Evolutionary conservation across 2,888 invertebrate species (phyloP), one percentile per base, ranked within the genome.

Genomic region (Podabrus alpinus): DNA sequence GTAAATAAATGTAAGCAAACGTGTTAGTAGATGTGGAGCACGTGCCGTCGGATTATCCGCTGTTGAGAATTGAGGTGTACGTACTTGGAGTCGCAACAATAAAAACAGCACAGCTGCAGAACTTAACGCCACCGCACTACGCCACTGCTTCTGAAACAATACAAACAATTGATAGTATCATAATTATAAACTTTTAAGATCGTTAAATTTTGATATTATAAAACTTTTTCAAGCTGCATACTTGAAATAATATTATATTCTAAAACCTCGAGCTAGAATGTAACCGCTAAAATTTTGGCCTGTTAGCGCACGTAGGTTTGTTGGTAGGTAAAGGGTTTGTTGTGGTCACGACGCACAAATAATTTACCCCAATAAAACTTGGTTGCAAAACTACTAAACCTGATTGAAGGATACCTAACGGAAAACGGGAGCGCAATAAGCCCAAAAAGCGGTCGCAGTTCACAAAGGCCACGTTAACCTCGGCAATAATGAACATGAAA

Each of bases 11-110:
- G 98, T 98, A 84, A 97, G 91, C 74, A 95, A 90, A 79, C 98
- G 91, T 61, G 96, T 95, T 82, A 95, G 88, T 67, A 94, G 86
- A 71, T 93, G 94, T 66, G 94, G 92, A 81, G 95, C 94, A 84
- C 95, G 93, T n/a, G 98, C 95, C 25, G 97, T 94, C 0, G 98
- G 98, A 89, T 98, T 99, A 90, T 98, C 98, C 5, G 97, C 97
- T 59, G 95, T 93, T 67, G 98, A 95, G 87, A 98, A 98, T 79
- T 94, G 92, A 3, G 95, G 94, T 1, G 92, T 90, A 9, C 90
- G 91, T 81, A 95, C 94, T 82, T 94, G 92, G 77, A 97, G 88
- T 64, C 98, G 92, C 84, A 94, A 92, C 80, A 92, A 91, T 29
- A 95, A 88, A 77, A 96, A 90, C 13, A 92, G 89, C 17, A 92